Evolutionary conservation across 1,140 invertebrate species (phyloP).

Genomic region (Drosophila gunungcola): DNA sequence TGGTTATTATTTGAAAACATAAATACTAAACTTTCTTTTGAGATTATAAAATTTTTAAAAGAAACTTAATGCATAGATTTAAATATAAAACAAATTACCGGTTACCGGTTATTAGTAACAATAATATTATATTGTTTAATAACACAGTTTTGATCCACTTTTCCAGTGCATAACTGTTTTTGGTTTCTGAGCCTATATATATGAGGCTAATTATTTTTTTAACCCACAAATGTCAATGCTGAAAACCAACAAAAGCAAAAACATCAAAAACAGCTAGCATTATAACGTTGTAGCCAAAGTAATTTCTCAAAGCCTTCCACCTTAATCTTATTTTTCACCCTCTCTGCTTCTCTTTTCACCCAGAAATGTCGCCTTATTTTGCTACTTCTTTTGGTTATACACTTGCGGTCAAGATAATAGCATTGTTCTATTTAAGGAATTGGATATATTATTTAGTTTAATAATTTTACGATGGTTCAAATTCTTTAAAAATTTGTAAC

Average conservation of each 20-base stretch:
- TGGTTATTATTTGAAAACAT: not conserved
- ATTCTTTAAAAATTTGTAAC: no score
- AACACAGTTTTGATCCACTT: not conserved
- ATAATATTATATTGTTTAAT: no score
- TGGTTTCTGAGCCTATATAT: slow-evolving; percentile 44
- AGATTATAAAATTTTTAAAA: no score
- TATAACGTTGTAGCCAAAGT: slow-evolving; percentile 66
- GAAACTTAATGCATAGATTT: no score
- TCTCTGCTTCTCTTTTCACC: not conserved
- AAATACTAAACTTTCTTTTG: no score
- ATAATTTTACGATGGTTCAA: no score
- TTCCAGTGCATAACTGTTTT: slow-evolving; percentile 20
- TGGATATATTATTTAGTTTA: no score
- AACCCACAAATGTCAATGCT: slow-evolving; percentile 78
- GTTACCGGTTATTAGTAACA: no score
- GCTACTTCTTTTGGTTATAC: slow-evolving; percentile 9
- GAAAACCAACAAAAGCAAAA: slow-evolving; percentile 7
- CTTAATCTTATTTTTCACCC: slow-evolving; percentile 25
- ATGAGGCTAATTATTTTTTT: slow-evolving; percentile 70
- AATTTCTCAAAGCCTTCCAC: slow-evolving; percentile 60
- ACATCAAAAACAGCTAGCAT: slow-evolving; percentile 28
- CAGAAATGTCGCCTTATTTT: not conserved
- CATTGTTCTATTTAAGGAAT: not conserved
- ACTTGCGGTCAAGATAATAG: slow-evolving; percentile 4
- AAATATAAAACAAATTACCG: not conserved